Conservation (phyloP, 1,140 invertebrate species). For the Leguminivora glycinivorella region DNA sequence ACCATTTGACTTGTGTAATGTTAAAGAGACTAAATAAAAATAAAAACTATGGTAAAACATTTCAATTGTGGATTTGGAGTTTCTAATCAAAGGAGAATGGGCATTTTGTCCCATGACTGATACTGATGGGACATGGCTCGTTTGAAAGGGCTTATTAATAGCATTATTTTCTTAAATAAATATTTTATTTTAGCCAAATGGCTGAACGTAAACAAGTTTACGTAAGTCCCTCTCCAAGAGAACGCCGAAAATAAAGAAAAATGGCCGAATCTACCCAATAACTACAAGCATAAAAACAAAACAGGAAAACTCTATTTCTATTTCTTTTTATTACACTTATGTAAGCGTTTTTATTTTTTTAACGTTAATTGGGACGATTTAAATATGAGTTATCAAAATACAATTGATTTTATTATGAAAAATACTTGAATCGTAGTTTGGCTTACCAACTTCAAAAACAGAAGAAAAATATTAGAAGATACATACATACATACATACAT, state of each 20-base stretch:
- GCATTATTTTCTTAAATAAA: too few species aligned
- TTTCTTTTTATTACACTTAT: slow-evolving; percentile 13
- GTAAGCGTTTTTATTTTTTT: slow-evolving; percentile 14
- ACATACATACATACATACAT: too few species aligned
- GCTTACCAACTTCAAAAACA: too few species aligned
- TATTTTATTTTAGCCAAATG: neutral
- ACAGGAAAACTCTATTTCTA: neutral
- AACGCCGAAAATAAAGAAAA: neutral
- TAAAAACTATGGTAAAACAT: too few species aligned
- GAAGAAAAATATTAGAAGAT: too few species aligned
- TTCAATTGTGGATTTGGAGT: too few species aligned
- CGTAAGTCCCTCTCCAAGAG: neutral
- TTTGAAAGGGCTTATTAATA: too few species aligned
- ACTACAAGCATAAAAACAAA: neutral
- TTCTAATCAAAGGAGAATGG: too few species aligned
- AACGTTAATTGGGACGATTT: slow-evolving; percentile 23
- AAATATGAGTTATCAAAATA: neutral
- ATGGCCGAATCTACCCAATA: neutral
- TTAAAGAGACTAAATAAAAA: too few species aligned
- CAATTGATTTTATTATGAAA: neutral
- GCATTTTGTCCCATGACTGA: too few species aligned
- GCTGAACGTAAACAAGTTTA: neutral
- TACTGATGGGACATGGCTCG: too few species aligned
- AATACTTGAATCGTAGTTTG: neutral
- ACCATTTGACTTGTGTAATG: too few species aligned